Evolutionary conservation across 2,888 invertebrate species (phyloP).

Genomic region (Ctena decussata): DNA sequence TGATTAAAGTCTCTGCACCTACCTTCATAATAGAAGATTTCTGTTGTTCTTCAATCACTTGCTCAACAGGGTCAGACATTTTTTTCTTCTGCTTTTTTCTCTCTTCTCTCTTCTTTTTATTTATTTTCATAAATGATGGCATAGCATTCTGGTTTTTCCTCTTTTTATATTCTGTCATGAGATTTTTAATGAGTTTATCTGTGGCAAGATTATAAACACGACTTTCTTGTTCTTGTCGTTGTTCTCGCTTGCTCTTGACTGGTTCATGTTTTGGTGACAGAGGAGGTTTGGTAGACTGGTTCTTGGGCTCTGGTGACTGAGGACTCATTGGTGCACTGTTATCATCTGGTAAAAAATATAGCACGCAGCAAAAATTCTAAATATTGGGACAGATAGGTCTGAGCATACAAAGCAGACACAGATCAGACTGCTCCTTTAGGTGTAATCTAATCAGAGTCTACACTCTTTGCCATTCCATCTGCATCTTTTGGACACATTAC

Average conservation of each 20-base stretch:
- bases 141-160: slow-evolving; percentile 88
- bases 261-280: slow-evolving; percentile 27
- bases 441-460: no score
- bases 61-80: slow-evolving; percentile 76
- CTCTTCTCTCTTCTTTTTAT: slow-evolving; percentile 55
- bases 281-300: background rate
- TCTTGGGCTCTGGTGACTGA: background rate
- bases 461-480: no score
- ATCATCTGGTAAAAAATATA: background rate
- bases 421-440: no score
- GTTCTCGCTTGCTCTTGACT: slow-evolving; percentile 77
- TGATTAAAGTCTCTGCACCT: no score
- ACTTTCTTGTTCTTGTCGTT: slow-evolving; percentile 80
- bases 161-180: slow-evolving; percentile 89
- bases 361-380: no score
- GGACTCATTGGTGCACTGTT: background rate
- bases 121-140: slow-evolving; percentile 83
- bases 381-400: no score
- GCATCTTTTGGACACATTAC: no score
- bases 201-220: slow-evolving; percentile 87
- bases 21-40: slow-evolving; percentile 94
- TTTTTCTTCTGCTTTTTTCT: slow-evolving; percentile 57
- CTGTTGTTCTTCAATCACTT: slow-evolving; percentile 92
- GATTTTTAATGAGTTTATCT: slow-evolving; percentile 87
- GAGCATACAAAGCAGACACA: no score